These are phyloP conservation scores for Teleopsis dalmanni DNA, from an alignment of 1,140 invertebrate species.

Conservation along the genomic window DNA sequence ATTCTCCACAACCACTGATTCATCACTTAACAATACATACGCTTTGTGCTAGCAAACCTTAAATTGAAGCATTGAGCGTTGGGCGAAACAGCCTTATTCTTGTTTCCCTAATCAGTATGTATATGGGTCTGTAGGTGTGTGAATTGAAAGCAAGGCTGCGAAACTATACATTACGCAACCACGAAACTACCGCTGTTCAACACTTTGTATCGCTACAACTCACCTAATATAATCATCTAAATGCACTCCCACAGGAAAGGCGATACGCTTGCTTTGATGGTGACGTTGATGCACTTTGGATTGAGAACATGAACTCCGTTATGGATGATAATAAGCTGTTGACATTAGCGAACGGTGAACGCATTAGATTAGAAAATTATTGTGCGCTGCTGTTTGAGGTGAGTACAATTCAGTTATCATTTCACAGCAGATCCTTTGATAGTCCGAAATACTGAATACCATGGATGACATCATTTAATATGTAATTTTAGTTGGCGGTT, in stretches of 20 bases:
- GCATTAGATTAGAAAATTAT: conserved; percentile 71
- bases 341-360: conserved; percentile 82
- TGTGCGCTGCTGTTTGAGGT: conserved; percentile 85
- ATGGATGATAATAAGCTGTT: conserved; percentile 91
- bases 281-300: conserved; percentile 88
- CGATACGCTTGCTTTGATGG: conserved; percentile 86
- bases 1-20: too few species aligned
- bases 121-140: background rate
- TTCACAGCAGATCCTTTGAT: too few species aligned
- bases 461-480: too few species aligned
- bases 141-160: background rate
- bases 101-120: too few species aligned
- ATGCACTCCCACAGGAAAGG: conserved; percentile 51
- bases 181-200: conserved; percentile 9
- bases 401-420: too few species aligned
- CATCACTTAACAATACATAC: too few species aligned
- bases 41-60: too few species aligned
- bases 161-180: background rate
- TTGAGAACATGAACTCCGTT: conserved; percentile 94
- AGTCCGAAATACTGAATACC: too few species aligned
- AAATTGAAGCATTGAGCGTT: too few species aligned
- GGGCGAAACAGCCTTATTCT: too few species aligned
- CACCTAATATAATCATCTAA: conserved; percentile 4
- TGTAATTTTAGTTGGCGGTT: too few species aligned
- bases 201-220: background rate